Evolutionary conservation across 2,113 vertebrate genomes (phyloP), one percentile per base, ranked within the genome.

Genomic region (Oostethus manadensis): DNA sequence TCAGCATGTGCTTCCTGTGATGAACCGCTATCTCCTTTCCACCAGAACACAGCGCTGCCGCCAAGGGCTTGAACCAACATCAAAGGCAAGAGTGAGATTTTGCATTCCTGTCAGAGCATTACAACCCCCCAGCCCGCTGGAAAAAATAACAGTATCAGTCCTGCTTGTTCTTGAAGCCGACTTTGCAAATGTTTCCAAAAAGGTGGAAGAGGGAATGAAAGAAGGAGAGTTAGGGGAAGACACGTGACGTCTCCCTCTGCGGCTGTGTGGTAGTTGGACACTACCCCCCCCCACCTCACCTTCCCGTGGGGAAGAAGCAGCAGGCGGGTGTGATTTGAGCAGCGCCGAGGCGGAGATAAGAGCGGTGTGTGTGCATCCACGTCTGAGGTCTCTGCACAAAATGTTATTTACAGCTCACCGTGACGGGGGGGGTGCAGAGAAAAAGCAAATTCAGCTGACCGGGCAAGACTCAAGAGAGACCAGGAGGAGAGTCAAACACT

Each of bases 381-480:
- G 76, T 80, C 73, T 66, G 72, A 70, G 66, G 70, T 78, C 79
- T 72, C 54, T 38, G 70, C 62, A 75, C 73, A 83, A 78, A 85
- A 86, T 75, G 73, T 84, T 88, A 84, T 90, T 90, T 87, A 88
- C 81, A 73, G 80, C 82, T 80, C 74, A 77, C 69, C 76, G 60
- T 10, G 58, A 81, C 13, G 5, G 29, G 29, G 38, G 55, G 67
- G 78, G 62, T 82, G 84, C 75, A 70, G 80, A 83, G 62, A 71
- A 70, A 64, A 67, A 65, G 57, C 68, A 33, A 79, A 83, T 87
- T 70, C 76, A 78, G 88, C 86, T 87, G 85, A 88, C 74, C 80
- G 72, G 73, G 81, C 81, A 80, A 83, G 80, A 83, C 65, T 77
- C 58, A 61, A 85, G 75, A 42, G 74, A 80, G 68, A 66, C 70